phyloP scores from a whole-genome alignment of 2,113 vertebrate genomes.

The Mobula hypostoma region DNA sequence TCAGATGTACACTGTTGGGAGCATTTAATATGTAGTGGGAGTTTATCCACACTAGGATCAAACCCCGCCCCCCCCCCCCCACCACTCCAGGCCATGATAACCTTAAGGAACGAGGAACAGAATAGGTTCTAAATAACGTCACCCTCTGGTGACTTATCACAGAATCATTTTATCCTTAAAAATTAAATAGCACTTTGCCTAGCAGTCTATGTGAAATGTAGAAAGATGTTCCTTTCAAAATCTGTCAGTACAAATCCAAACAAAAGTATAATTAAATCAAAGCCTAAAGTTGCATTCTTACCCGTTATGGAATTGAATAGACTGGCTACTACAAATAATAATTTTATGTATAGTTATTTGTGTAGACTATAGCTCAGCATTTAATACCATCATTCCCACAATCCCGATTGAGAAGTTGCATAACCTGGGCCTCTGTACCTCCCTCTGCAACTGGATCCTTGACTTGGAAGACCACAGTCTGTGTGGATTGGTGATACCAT shows the following conservation, averaged over 20 bases:
- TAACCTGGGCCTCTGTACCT: too few relatives aligned
- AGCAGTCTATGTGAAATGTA: background rate
- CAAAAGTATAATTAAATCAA: background rate
- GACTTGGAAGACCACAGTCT: too few relatives aligned
- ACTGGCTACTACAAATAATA: background rate
- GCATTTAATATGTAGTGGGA: too few relatives aligned
- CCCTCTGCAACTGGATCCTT: too few relatives aligned
- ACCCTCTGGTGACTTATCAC: background rate
- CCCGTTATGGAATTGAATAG: background rate
- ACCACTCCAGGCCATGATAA: too few relatives aligned
- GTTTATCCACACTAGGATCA: too few relatives aligned
- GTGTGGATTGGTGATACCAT: too few relatives aligned
- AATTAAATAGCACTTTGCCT: background rate
- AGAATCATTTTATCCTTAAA: background rate
- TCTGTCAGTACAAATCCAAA: background rate
- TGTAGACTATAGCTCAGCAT: too few relatives aligned
- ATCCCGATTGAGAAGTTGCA: too few relatives aligned
- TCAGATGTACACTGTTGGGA: too few relatives aligned
- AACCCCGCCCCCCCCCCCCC: too few relatives aligned
- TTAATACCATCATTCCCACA: too few relatives aligned
- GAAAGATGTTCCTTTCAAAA: background rate
- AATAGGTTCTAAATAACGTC: background rate
- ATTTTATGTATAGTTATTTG: background rate
- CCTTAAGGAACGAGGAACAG: background rate
- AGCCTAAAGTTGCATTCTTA: background rate